Conservation (phyloP, 2,888 invertebrate species). For the Apamea epomidion region DNA sequence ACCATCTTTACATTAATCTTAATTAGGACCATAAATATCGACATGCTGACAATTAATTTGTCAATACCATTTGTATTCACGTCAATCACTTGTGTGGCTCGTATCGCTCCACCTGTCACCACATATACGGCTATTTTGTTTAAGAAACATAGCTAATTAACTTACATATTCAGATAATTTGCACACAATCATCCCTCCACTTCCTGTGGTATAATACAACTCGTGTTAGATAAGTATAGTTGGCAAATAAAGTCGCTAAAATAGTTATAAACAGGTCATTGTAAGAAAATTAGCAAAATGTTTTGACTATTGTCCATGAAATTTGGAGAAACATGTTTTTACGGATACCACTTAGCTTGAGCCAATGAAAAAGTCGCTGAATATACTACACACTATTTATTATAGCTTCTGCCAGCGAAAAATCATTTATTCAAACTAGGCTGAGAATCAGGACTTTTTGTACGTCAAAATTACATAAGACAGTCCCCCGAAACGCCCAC, state of each 20-base stretch:
- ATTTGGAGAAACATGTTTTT: no score
- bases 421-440: no score
- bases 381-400: no score
- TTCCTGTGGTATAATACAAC: constrained; percentile 21
- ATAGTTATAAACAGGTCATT: no score
- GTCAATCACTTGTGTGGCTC: not conserved
- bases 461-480: no score
- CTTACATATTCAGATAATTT: constrained; percentile 37
- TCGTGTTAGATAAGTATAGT: not conserved
- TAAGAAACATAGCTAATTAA: constrained; percentile 34
- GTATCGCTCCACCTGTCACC: constrained; percentile 9
- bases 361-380: no score
- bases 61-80: constrained; percentile 16
- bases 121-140: constrained; percentile 39
- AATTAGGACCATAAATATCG: not conserved
- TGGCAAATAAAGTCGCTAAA: not conserved
- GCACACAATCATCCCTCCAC: constrained; percentile 51
- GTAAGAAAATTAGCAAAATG: no score
- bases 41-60: constrained; percentile 28
- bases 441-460: no score
- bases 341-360: no score
- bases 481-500: no score
- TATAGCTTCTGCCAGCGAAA: no score
- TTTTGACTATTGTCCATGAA: no score
- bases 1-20: constrained; percentile 1